A percentile compares a stretch with the other conserved stretches of the same genome.
Conservation (phyloP, 2,888 invertebrate species). For the Lasioglossum pauxillum region DNA sequence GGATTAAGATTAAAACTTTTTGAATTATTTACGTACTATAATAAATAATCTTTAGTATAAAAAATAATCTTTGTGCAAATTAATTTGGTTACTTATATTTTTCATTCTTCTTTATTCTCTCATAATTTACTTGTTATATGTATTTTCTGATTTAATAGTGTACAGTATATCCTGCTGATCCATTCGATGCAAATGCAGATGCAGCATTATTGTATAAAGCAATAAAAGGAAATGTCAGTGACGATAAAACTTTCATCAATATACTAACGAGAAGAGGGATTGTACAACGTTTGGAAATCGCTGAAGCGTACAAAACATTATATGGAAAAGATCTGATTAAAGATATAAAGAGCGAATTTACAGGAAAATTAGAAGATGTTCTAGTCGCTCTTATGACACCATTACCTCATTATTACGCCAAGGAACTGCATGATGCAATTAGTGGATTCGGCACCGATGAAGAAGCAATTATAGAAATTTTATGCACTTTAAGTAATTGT, state of each 20-base stretch:
- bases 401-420: constrained; percentile 95
- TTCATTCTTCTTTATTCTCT: neutral
- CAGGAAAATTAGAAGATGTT: constrained; percentile 95
- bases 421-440: constrained; percentile 95
- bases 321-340: constrained; percentile 94
- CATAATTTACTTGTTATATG: neutral
- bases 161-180: constrained; percentile 94
- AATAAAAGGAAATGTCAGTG: constrained; percentile 97
- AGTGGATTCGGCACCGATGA: constrained; percentile 95
- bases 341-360: constrained; percentile 94
- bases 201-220: constrained; percentile 94
- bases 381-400: constrained; percentile 96
- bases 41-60: no score
- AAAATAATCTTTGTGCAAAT: no score
- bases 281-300: constrained; percentile 95
- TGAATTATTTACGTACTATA: no score
- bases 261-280: constrained; percentile 95
- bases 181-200: constrained; percentile 94
- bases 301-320: constrained; percentile 95
- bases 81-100: no score
- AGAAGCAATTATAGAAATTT: constrained; percentile 95
- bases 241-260: constrained; percentile 96
- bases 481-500: constrained; percentile 96
- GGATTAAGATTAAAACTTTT: no score
- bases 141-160: constrained; percentile 86